Percentiles rank a stretch among this genome's conserved stretches.
phyloP scores from a whole-genome alignment of 2,113 vertebrate species.

The Notiomystis cincta region DNA sequence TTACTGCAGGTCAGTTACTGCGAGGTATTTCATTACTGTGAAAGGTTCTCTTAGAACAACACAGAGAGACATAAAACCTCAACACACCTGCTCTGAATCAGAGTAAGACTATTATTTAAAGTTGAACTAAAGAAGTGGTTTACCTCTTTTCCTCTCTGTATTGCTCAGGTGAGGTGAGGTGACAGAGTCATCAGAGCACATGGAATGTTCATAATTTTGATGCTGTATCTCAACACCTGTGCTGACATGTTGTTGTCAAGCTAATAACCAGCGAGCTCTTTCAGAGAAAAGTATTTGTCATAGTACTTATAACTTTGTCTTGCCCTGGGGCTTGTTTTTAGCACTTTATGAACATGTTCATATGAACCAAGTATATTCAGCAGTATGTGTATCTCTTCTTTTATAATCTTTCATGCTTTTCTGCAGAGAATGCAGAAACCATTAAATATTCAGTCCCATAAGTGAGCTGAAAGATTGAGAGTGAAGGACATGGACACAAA shows the following conservation, averaged over 20 bases:
- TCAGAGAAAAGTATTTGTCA: background rate
- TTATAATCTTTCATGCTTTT: background rate
- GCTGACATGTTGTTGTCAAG: background rate
- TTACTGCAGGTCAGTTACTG: constrained; percentile 19
- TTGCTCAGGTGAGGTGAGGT: constrained; percentile 8
- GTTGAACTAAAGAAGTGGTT: background rate
- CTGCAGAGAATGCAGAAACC: background rate
- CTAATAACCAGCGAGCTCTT: background rate
- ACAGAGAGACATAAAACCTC: background rate
- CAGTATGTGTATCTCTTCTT: background rate
- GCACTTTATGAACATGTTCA: background rate
- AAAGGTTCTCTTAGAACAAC: background rate
- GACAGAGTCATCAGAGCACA: background rate
- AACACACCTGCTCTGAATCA: background rate
- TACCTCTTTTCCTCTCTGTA: background rate
- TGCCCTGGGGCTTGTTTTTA: background rate
- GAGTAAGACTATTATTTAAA: constrained; percentile 1
- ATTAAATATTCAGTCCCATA: background rate
- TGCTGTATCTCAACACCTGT: background rate
- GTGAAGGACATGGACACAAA: background rate
- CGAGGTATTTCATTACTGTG: constrained; percentile 1
- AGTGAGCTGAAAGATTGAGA: background rate
- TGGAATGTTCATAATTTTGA: background rate
- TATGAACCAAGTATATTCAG: background rate
- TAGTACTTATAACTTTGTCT: background rate